Evolutionary conservation across 2,797 vertebrate species (phyloP), one percentile per base, ranked within the genome.

Genomic region (Bradypus variegatus): DNA sequence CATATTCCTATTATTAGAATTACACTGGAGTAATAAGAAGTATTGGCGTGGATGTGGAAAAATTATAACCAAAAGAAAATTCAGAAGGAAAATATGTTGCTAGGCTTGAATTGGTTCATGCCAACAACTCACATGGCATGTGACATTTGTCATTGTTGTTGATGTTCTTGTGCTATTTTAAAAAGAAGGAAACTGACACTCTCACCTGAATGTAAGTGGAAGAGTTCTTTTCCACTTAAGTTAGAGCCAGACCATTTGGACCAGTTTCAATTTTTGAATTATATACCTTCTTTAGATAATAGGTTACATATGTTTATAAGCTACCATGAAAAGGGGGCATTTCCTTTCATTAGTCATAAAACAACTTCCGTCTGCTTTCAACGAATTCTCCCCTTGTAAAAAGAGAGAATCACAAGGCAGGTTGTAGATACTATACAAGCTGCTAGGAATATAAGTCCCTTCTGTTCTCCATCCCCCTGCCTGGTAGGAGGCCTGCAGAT

Each of bases 301-400:
- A 80, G 72, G 75, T 94, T 92, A 90, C 95, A 95, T 69, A 93
- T 94, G 94, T 94, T 95, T 95, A 91, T 75, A 93, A 94, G 75
- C 29, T 82, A 58, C 72, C 84, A 94, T 84, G 87, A 91, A 93
- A 95, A 95, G 87, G 64, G 50, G 83, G 83, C 79, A 95, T 93
- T 95, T 95, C 95, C 89, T 93, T 91, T 94, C 93, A 94, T 6
- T 91, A 86, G 79, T 88, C 87, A 91, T 87, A 93, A 88, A 95
- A 93, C 86, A 95, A 95, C 86, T 94, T 94, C 67, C 91, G 94
- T 83, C 64, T 92, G 89, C 89, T 95, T 95, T 95, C 82, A 94
- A 94, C 88, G 70, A 84, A 92, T 92, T 93, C 93, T 90, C 83
- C 91, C 91, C 91, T 73, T 95, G 89, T 94, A 93, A 95, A 94